Evolutionary conservation across 2,797 vertebrate species (phyloP).

Genomic region (Tamandua tetradactyla): DNA sequence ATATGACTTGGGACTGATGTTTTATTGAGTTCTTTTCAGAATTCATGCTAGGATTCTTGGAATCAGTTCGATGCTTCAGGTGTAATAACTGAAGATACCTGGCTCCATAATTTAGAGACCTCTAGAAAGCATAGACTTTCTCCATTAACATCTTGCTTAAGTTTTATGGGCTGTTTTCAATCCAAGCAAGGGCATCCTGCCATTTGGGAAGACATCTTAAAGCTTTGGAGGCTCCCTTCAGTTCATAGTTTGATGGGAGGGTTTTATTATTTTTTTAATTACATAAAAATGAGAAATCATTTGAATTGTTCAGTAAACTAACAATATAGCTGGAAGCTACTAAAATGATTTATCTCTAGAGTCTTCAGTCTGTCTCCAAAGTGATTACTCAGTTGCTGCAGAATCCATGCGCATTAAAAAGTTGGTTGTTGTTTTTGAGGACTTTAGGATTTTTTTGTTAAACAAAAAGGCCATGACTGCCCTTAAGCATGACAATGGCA

Average conservation of each 20-base stretch:
- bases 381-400: not conserved
- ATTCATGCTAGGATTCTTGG: conserved; percentile 35
- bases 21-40: conserved; percentile 38
- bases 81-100: conserved; percentile 46
- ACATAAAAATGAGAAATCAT: conserved; percentile 14
- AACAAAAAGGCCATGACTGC: not conserved
- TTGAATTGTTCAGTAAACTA: not conserved
- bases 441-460: not conserved
- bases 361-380: not conserved
- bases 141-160: conserved; percentile 18
- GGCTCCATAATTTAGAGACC: not conserved
- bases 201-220: not conserved
- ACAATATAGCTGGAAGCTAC: not conserved
- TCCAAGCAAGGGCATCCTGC: not conserved
- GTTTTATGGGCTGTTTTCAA: conserved; percentile 25
- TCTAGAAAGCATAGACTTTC: conserved; percentile 12
- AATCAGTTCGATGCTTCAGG: not conserved
- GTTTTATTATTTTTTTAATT: conserved; percentile 1
- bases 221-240: not conserved
- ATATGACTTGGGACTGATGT: not conserved
- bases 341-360: not conserved
- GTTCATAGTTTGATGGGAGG: not conserved
- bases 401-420: not conserved
- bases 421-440: not conserved
- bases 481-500: conserved; percentile 1